phyloP scores from a whole-genome alignment of 92 coral and sea anemone species.

The Hydrozoanthus gracilis region DNA sequence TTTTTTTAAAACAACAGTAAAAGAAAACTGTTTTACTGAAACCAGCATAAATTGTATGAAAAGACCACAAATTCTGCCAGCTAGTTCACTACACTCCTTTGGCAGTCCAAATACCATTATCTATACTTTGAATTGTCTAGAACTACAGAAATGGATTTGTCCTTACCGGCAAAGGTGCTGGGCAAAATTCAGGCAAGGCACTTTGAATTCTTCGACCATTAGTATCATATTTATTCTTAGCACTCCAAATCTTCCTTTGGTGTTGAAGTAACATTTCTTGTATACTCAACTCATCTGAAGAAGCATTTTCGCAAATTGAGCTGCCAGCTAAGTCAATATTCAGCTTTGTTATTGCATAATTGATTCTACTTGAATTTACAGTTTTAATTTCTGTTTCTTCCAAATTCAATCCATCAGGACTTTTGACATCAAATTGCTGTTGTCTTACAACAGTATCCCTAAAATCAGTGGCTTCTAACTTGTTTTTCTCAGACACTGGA shows the following conservation, averaged over 20 bases:
- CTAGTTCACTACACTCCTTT: too few species aligned
- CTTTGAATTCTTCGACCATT: slow-evolving; percentile 81
- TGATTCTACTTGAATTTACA: background rate
- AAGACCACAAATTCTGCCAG: too few species aligned
- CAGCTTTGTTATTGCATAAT: background rate
- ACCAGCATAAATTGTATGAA: too few species aligned
- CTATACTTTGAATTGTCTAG: background rate
- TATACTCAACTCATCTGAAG: slow-evolving; percentile 51
- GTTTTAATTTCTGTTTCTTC: background rate
- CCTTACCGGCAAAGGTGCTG: slow-evolving; percentile 75
- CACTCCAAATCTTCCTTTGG: slow-evolving; percentile 65
- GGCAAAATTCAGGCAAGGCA: slow-evolving; percentile 78
- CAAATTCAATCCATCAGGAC: background rate
- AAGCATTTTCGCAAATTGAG: background rate
- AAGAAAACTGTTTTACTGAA: too few species aligned
- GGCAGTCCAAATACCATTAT: too few species aligned
- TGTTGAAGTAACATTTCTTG: slow-evolving; percentile 75
- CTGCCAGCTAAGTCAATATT: background rate
- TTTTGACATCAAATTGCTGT: background rate
- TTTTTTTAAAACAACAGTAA: too few species aligned
- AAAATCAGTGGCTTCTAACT: background rate
- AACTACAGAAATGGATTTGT: background rate
- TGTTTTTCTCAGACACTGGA: background rate
- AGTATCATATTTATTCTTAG: slow-evolving; percentile 75
- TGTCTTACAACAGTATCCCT: background rate